Evolutionary conservation across 53 echinoderm and acorn worm species (phyloP), one percentile per base, ranked within the genome.

Genomic region (Echinometra lucunter): DNA sequence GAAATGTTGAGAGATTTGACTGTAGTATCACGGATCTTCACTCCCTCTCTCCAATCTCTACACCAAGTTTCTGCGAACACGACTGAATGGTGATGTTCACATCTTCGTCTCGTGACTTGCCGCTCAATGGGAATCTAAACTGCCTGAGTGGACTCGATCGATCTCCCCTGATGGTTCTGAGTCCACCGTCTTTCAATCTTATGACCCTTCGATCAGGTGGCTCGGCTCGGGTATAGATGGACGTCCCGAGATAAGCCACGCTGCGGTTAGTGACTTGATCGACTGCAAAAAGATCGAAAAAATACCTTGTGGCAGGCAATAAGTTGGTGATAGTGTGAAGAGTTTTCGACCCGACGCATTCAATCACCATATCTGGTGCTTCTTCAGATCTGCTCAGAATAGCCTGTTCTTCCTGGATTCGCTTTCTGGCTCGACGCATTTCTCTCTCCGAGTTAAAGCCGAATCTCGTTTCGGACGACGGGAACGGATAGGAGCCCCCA

Each of bases 221-320:
- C 2, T 94, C 96, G 2, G 96, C 83, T 23, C 96, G 95, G n/a
- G 98, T 99, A 40, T 92, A 93, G 90, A 99, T 89, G 4, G 96
- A 94, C 78, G 98, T 96, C 1, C 98, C 97, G 5, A 66, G 60
- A 94, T 98, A 99, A 13, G 96, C 94, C 4, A 97, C 95, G 83
- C 99, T 99, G 40, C 96, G 89, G 92, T 99, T 99, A 30, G 95
- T 99, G 34, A 82, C 89, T 37, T 97, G 96, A 69, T 99, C 97
- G 45, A 99, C 95, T 3, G 99, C 99, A 56, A 99, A 99, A 19
- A 99, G 95, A 88, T 99, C 99, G 66, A 99, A 95, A 94, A 95
- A 99, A 69, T 99, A 99, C 10, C 89, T 94, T 63, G 92, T 94
- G 8, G 94, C 98, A 30, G 99, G 97, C 47, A 95, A 95, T 53